Evolutionary conservation across 2,113 vertebrate species (phyloP), one percentile per base, ranked within the genome.

Genomic region (Formicarius rufipectus): DNA sequence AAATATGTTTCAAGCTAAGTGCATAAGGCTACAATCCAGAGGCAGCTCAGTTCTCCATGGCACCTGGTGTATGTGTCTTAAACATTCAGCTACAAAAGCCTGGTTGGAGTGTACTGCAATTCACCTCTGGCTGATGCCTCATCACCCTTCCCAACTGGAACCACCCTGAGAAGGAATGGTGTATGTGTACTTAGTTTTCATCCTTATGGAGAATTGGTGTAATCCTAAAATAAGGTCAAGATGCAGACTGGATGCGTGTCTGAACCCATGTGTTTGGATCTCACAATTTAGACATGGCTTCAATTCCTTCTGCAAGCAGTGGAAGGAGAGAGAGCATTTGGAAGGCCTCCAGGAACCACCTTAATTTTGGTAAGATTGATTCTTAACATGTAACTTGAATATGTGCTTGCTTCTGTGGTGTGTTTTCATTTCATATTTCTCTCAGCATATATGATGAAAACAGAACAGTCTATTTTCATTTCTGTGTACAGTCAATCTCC

Each of bases 311-410:
- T 67, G 52, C 42, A 55, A 42, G 25, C 27, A 67, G 39, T 0
- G 3, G 83, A 86, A 89, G 33, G 83, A 90, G 66, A 63, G 42
- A 25, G 45, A 76, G 24, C 52, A 49, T 64, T 81, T 89, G 86
- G 89, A 90, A 93, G 39, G 66, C 69, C 24, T 91, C 62, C 94
- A 89, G 87, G 62, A 95, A 37, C 84, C 74, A 85, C 89, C 93
- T 93, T 89, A 66, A 87, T 71, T 93, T 94, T 96, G 94, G 94
- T 97, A 92, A 95, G 94, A 77, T 55, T 84, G 73, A 91, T 87
- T 95, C 52, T 60, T 86, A 81, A 63, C 39, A 10, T 59, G 9
- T 90, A 58, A 58, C 52, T 81, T 84, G 60, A 81, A 60, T 81
- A 72, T 78, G 19, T 11, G 13, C 56, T 93, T 93, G 64, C 86